Evolutionary conservation across 2,797 vertebrate genomes (phyloP), one percentile per base, ranked within the genome.

Genomic region (Phalloptychus januarius): DNA sequence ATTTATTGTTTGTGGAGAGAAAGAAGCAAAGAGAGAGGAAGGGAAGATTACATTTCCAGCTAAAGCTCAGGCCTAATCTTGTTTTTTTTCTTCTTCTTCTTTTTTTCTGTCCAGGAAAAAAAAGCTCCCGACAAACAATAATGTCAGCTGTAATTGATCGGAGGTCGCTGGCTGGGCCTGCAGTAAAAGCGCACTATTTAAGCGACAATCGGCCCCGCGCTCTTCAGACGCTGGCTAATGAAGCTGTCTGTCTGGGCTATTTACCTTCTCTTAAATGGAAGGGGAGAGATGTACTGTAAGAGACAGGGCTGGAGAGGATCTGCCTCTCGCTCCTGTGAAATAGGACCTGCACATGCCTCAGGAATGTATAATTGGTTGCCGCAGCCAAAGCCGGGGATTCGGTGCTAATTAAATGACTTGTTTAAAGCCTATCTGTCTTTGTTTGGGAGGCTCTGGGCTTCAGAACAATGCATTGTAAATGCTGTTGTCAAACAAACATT

Each of bases 1-100:
- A 97, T 97, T 97, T 96, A 97, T 96, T 96, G 94, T 96, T 97
- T 96, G 95, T 95, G 95, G 93, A 95, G 92, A 89, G 92, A 95
- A 96, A 95, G 94, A 94, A 95, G 96, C 91, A 90, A 94, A 93
- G 95, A 94, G 91, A 96, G 91, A 61, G 67, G 18, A 71, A 78
- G 95, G 79, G 93, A 94, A 97, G 96, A 97, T 96, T 96, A 96
- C 93, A 96, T 96, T 97, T 97, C 95, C 94, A 93, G 92, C 92
- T 91, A 93, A 87, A 89, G 95, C 90, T 90, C 88, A 87, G 92
- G 87, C 91, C 91, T 94, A 89, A 93, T 94, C 93, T 95, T 86
- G 84, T 95, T 90, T 81, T 88, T 93, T 85, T 69, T 54, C 38
- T 74, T 0, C 25, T 25, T 23, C 25, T 52, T 23, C 8, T 33